phyloP scores from a whole-genome alignment of 30 jellyfish, hydroid and myxozoan genomes.

The Haliclystus octoradiatus region DNA sequence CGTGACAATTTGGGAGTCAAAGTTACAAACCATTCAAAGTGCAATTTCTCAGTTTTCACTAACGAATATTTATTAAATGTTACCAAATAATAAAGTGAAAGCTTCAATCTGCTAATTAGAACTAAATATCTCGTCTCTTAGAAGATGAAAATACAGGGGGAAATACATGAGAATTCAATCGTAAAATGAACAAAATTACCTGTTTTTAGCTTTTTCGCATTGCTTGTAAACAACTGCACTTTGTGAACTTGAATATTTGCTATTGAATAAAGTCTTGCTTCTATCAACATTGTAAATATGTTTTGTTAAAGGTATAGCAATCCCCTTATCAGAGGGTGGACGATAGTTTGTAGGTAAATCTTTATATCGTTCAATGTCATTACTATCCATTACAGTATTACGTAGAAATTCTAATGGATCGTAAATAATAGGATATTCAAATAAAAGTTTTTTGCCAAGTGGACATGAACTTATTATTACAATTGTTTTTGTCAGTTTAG shows the following conservation, averaged over 20 bases:
- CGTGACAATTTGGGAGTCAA: too few species aligned
- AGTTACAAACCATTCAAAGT: too few species aligned
- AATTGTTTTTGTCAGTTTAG: constrained; percentile 4
- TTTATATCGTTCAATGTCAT: constrained; percentile 39
- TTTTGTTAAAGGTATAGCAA: constrained; percentile 60
- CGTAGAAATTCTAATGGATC: constrained; percentile 19
- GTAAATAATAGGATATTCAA: constrained; percentile 34
- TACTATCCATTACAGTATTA: constrained; percentile 38
- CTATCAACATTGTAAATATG: constrained; percentile 88
- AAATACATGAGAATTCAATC: too few species aligned
- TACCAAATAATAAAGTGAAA: too few species aligned
- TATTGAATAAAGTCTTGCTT: constrained; percentile 19
- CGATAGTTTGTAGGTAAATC: constrained; percentile 69
- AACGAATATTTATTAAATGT: too few species aligned
- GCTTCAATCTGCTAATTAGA: too few species aligned
- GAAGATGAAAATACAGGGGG: too few species aligned
- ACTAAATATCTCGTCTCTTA: too few species aligned
- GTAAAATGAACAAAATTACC: too few species aligned
- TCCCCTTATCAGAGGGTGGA: constrained; percentile 78
- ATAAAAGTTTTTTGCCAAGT: constrained; percentile 22
- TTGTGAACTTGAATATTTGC: neutral
- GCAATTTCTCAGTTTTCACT: too few species aligned
- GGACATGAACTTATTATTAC: constrained; percentile 57
- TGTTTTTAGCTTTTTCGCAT: constrained; percentile 44
- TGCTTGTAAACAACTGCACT: constrained; percentile 39